Base-by-base conservation (phyloP, 2,797 vertebrate species). In the Scarus forsteni region DNA sequence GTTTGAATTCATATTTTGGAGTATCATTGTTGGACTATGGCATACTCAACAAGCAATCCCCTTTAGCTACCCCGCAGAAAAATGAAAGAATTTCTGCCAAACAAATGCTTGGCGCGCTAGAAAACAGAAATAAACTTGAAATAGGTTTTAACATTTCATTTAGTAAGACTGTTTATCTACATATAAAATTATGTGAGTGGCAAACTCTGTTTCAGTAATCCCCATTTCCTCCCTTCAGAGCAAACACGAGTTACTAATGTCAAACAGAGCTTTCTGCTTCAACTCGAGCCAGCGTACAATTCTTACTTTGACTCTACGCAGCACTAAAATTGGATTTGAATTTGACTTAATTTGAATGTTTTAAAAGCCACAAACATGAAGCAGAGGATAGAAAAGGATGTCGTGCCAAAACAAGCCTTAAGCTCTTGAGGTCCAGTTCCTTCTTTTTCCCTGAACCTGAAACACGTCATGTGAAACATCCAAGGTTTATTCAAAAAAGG, bases 261-360 rank as follows among this genome's bases (percentile, higher is more conserved):
- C 58, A 76, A 76, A 70, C 34, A 70, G 54, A 82, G 70, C 36
- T 54, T 62, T 77, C 81, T 83, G 76, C 51, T 54, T 11, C 70
- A 70, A 59, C 85, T 91, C 86, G 85, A 89, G 57, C 75, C 54
- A 76, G 60, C 67, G 38, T 52, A 51, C 34, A 66, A 58, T 66
- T 76, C 63, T 66, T 70, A 54, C 83, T 77, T 63, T 69, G 81
- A 88, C 77, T 79, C 73, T 35, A 70, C 63, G 66, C 73, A 79
- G 76, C 75, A 75, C 73, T 57, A 75, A 87, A 81, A 91, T 88
- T 77, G 72, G 75, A 83, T 83, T 86, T 72, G 51, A 82, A 83
- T 84, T 84, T 80, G 61, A 39, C 48, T 69, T 77, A 84, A 80
- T 90, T 86, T 66, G 66, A 66, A 79, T 79, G 55, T 85, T 84